A percentile compares a stretch with the other conserved stretches of the same genome.
These are phyloP conservation scores for Platycheirus rosarum DNA, from an alignment of 2,888 invertebrate species.

Conservation along the genomic window DNA sequence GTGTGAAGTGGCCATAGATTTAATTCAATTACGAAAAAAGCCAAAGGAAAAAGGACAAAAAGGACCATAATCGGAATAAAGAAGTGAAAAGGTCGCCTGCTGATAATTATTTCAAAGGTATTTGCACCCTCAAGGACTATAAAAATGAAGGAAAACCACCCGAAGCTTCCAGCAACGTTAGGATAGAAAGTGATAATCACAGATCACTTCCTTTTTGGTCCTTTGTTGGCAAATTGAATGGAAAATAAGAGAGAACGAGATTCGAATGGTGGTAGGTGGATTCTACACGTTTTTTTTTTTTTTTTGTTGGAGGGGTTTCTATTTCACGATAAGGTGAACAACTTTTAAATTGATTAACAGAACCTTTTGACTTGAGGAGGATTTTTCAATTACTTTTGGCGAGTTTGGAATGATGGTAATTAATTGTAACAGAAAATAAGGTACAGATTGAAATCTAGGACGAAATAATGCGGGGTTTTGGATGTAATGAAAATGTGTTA, in stretches of 20 bases:
- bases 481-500: too few relatives aligned
- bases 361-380: constrained; percentile 47
- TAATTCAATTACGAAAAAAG: constrained; percentile 64
- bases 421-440: constrained; percentile 23
- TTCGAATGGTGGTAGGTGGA: neutral
- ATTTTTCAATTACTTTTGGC: constrained; percentile 41
- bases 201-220: constrained; percentile 55
- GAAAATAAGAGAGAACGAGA: constrained; percentile 50
- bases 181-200: constrained; percentile 67
- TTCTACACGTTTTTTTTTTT: constrained; percentile 9
- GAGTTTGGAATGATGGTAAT: constrained; percentile 5
- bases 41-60: constrained; percentile 26
- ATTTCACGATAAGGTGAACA: constrained; percentile 60
- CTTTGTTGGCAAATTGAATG: constrained; percentile 68
- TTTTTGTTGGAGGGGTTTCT: too few relatives aligned
- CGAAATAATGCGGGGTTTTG: neutral
- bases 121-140: constrained; percentile 58
- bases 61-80: constrained; percentile 29
- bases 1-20: constrained; percentile 50
- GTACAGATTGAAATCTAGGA: neutral
- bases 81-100: constrained; percentile 41
- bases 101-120: constrained; percentile 72
- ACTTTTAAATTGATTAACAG: constrained; percentile 61
- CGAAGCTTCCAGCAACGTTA: constrained; percentile 26
- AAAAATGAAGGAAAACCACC: constrained; percentile 55